phyloP scores from a whole-genome alignment of 2,888 invertebrate species.

The Melanargia galathea region DNA sequence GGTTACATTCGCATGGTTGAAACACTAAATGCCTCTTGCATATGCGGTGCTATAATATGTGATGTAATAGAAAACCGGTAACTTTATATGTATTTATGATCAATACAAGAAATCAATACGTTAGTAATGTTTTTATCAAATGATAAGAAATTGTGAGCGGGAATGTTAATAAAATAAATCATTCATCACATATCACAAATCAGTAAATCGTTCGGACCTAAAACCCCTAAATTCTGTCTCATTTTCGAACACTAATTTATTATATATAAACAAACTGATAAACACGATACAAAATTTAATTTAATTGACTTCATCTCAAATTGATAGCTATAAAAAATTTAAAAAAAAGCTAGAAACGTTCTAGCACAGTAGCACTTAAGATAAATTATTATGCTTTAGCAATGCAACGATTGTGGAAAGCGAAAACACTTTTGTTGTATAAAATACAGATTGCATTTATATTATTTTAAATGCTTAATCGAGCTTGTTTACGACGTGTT shows the following conservation, averaged over 20 bases:
- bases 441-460: slow-evolving; percentile 49
- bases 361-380: slow-evolving; percentile 16
- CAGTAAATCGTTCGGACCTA: too few relatives aligned
- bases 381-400: slow-evolving; percentile 11
- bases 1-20: slow-evolving; percentile 26
- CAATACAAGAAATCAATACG: too few relatives aligned
- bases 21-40: slow-evolving; percentile 9
- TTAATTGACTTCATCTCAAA: not conserved
- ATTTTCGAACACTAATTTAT: too few relatives aligned
- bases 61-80: not conserved
- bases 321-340: not conserved
- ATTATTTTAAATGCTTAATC: slow-evolving; percentile 50
- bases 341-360: not conserved
- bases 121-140: too few relatives aligned
- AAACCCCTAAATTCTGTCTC: too few relatives aligned
- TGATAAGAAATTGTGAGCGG: not conserved
- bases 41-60: not conserved
- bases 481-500: slow-evolving; percentile 50
- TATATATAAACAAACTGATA: too few relatives aligned
- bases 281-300: too few relatives aligned
- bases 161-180: too few relatives aligned
- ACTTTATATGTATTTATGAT: not conserved
- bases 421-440: slow-evolving; percentile 19
- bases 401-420: slow-evolving; percentile 24
- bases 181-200: too few relatives aligned